Base-by-base conservation (phyloP, 2,888 invertebrate species). In the Polydrusus tereticollis region DNA sequence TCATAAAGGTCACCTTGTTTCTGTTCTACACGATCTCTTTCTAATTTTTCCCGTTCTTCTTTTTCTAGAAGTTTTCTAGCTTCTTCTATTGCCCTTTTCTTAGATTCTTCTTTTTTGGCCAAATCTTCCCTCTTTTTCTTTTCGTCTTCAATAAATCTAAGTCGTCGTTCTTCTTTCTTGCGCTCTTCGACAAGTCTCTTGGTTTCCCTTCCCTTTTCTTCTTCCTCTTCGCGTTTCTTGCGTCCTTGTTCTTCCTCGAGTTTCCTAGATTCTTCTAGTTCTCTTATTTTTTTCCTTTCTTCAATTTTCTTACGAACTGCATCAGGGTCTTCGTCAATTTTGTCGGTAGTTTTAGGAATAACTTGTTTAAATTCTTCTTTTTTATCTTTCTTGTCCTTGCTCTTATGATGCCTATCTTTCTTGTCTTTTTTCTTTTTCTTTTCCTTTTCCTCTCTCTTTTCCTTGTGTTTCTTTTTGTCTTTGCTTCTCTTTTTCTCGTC, bases 391-490 rank as follows among this genome's bases (percentile, higher is more conserved):
- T 80, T 80, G 67, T 80, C 84, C 69, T 79, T 80, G 69, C 80
- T 79, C 72, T 83, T 86, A 74, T 83, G 83, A n/a, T 83, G 82
- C 76, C 85, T 86, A 68, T 86, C 85, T 81, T 83, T 82, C 69
- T 82, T 82, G 38, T 83, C 87, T 82, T 78, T 88, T 85, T 80
- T 88, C 86, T 80, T 81, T 70, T 82, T 83, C 74, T 81, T 82
- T 16, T 85, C 83, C 18, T 88, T 89, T 79, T 85, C 83, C 18
- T 88, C 89, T 79, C 87, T 89, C 75, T 88, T 88, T 38, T 88
- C 86, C 75, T 86, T 87, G 77, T 84, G 85, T 73, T 88, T 89
- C 77, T 89, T 89, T 73, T 88, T 87, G 47, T 88, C 88, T 76
- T 88, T 83, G 74, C 79, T 83, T 79, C 83, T 83, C 71, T 82